Evolutionary conservation across 1,140 invertebrate species (phyloP), one percentile per base, ranked within the genome.

Genomic region (Drosophila takahashii): DNA sequence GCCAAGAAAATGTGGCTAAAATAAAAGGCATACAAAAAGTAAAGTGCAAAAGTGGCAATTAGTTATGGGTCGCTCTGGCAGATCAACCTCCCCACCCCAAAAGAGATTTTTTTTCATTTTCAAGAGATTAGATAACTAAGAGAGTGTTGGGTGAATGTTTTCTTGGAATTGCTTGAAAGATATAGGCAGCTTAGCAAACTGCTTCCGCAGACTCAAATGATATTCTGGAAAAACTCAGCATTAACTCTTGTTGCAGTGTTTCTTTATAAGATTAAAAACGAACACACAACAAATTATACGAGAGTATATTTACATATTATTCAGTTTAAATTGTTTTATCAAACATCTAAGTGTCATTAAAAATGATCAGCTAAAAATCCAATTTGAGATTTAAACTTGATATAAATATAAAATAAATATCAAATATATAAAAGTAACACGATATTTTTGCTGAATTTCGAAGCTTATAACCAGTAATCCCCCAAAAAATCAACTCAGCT

Each of bases 41-140:
- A 51, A 65, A 45, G 58, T 69, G 57, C 77, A 80, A 89, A 47
- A 70, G 76, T 72, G 79, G 60, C 85, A 89, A 89, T 89, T 89
- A 89, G 84, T 77, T 56, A 62, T 58, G 53, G 79, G 54, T 70
- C 50, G 66, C 50, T 36, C 48, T 26, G 50, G 41, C 50, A 56
- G 66, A 70, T 69, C 67, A 70, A 70, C 64, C 66, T 57, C 27
- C 36, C 26, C 34, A 67, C 48, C 66, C 50, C 34, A 36, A 54
- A 47, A 57, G 34, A 70, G 42, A 48, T 18, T 18, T 27, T 44
- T 48, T 70, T 54, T 64, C 32, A 45, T 44, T 70, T 18, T 0
- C 56, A 69, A 70, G 7, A 57, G 50, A 71, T 71, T 70, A 71
- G 64, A 70, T 71, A 71, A 71, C 67, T 47, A 27, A 27, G 34